These are phyloP conservation scores for Myotis yumanensis DNA, from an alignment of 2,113 vertebrate genomes.

Conservation along the genomic window DNA sequence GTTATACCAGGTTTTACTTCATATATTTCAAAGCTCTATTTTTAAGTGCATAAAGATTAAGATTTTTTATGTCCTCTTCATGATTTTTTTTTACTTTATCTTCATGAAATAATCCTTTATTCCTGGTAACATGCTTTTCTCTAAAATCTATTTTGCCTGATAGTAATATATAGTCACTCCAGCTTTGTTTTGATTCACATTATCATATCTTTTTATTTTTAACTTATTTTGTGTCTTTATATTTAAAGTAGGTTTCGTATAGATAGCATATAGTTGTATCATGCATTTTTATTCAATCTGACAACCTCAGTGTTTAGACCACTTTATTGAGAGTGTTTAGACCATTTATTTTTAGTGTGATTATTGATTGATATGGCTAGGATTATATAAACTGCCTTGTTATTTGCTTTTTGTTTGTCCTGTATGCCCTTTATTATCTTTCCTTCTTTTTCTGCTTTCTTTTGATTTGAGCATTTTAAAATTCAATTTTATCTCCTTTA, in stretches of 20 bases:
- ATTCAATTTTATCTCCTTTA: not conserved
- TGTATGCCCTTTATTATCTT: slow-evolving; percentile 10
- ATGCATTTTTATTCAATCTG: not conserved
- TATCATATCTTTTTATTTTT: slow-evolving; percentile 27
- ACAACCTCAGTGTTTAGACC: not conserved
- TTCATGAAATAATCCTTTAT: not conserved
- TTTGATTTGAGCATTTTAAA: not conserved
- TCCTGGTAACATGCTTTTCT: not conserved
- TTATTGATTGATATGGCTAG: not conserved
- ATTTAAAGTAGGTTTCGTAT: not conserved
- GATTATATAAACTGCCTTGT: not conserved
- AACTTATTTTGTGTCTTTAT: not conserved
- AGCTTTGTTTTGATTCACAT: slow-evolving; percentile 12
- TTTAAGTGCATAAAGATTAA: slow-evolving; percentile 17
- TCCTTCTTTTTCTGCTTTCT: not conserved
- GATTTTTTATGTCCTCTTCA: slow-evolving; percentile 7
- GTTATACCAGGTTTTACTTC: not conserved
- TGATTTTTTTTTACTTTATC: not conserved
- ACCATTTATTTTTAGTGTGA: not conserved
- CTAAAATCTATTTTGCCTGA: not conserved
- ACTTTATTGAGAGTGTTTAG: not conserved
- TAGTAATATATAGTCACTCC: not conserved
- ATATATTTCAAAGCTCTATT: slow-evolving; percentile 25
- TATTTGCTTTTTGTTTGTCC: slow-evolving; percentile 11
- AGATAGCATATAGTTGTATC: not conserved